A percentile compares a stretch with the other conserved stretches of the same genome.
Evolutionary conservation across 1,140 invertebrate species (phyloP).

Genomic region (Amphibalanus amphitrite): DNA sequence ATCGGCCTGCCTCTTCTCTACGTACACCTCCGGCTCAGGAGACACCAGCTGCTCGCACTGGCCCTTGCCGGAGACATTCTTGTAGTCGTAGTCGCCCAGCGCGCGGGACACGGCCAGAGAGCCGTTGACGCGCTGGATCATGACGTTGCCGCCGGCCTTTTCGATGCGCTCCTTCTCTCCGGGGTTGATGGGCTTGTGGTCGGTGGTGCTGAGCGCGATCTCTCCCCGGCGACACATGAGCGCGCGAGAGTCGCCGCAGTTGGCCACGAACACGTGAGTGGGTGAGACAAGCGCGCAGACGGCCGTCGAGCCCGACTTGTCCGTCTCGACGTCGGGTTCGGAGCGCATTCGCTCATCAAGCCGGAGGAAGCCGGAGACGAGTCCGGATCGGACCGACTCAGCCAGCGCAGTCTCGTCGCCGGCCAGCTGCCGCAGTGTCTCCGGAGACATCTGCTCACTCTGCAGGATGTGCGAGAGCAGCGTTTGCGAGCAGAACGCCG

Average conservation of each 20-base stretch:
- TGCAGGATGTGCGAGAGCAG: constrained; percentile 68
- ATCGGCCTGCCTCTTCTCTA: constrained; percentile 52
- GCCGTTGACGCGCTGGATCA: constrained; percentile 92
- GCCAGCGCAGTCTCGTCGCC: constrained; percentile 27
- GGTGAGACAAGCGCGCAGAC: constrained; percentile 82
- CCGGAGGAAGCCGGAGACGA: constrained; percentile 77
- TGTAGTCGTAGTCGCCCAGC: constrained; percentile 96
- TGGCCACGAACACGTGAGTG: constrained; percentile 38
- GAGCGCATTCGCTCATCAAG: constrained; percentile 64
- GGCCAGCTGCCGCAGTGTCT: constrained; percentile 20
- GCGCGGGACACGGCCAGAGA: constrained; percentile 82
- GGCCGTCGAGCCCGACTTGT: constrained; percentile 92
- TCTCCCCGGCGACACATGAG: constrained; percentile 58
- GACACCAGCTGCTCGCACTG: constrained; percentile 66
- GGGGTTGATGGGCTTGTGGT: constrained; percentile 88
- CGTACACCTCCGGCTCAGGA: constrained; percentile 90
- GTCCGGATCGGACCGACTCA: constrained; percentile 56
- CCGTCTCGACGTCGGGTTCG: constrained; percentile 48
- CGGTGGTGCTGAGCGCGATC: constrained; percentile 76
- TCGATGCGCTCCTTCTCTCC: constrained; percentile 84
- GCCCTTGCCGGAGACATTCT: constrained; percentile 67
- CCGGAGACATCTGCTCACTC: constrained; percentile 60
- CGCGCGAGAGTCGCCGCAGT: constrained; percentile 91
- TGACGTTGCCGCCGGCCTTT: constrained; percentile 89
- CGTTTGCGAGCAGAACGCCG: constrained; percentile 82